These are phyloP conservation scores for Xyliphius kryptos DNA, from an alignment of 2,113 vertebrate genomes.

Conservation along the genomic window DNA sequence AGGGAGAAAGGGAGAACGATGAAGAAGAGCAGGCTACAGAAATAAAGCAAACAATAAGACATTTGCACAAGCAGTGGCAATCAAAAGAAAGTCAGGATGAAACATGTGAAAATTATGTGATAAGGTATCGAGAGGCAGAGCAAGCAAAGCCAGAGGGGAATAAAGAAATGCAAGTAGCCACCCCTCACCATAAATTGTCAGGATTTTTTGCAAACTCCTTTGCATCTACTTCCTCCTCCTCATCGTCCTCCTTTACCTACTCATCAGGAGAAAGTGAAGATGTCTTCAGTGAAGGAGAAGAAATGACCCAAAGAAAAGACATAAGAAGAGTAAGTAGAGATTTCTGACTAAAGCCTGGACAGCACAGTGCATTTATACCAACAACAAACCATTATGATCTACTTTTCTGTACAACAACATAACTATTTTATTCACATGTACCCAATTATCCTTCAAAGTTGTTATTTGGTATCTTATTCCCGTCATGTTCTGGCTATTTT, in stretches of 20 bases:
- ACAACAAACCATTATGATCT: background rate
- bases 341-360: background rate
- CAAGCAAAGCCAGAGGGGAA: background rate
- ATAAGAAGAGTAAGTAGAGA: constrained; percentile 60
- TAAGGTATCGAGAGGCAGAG: background rate
- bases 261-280: constrained; percentile 70
- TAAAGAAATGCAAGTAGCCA: constrained; percentile 9
- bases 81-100: constrained; percentile 26
- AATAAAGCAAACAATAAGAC: background rate
- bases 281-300: constrained; percentile 68
- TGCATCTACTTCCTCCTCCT: constrained; percentile 53
- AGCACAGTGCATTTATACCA: background rate
- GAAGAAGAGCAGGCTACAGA: background rate
- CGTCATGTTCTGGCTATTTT: constrained; percentile 7
- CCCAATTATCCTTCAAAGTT: constrained; percentile 18
- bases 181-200: constrained; percentile 53
- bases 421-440: background rate
- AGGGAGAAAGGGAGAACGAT: constrained; percentile 10
- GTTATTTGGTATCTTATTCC: constrained; percentile 20
- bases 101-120: constrained; percentile 12
- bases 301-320: constrained; percentile 50
- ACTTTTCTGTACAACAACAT: too few relatives aligned
- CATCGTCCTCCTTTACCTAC: constrained; percentile 57
- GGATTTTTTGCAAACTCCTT: constrained; percentile 54
- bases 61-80: constrained; percentile 17